Base-by-base conservation (phyloP, 1,140 invertebrate genomes). In the Pogonus chalceus region DNA sequence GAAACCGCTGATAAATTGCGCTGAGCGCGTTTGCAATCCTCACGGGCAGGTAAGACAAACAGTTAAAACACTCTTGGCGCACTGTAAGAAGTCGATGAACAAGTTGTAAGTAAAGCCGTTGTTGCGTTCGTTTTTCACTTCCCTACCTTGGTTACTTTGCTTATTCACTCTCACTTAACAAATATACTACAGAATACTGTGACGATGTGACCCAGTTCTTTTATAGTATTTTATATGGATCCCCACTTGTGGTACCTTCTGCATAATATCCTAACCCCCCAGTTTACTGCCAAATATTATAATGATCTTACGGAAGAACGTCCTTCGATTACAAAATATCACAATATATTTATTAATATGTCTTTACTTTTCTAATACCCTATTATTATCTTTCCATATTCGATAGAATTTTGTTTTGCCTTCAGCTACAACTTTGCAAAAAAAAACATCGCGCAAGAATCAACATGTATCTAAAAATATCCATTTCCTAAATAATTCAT, bases 71-170 rank as follows among this genome's bases (percentile, higher is more conserved):
- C 26, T 7, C 26, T 31, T 31, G 26, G 26, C 26, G 18, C 9
- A 43, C 9, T 12, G 9, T 4, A 43, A 43, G 37, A 43, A 43
- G 37, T 43, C 37, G 37, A 43, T 43, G 37, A 16, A n/a, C 18
- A 10, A 4, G 37, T 43, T 43, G 37, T 12, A 10, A 18, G 37
- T 16, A 16, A 4, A 18, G 9, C 37, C 7, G 4, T 7, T 14
- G 26, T 4, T 31, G 14, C 18, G 37, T 9, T 18, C 18, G 18
- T 43, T 7, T 31, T 31, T 31, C 37, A 43, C 37, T 43, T 43
- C 37, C 37, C 37, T 43, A 43, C 37, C 37, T 43, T 43, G n/a
- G n/a, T n/a, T n/a, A n/a, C n/a, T n/a, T n/a, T n/a, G n/a, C 37
- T 18, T 43, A 7, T 7, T 14, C 26, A 43, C 37, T 43, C 37